phyloP scores from a whole-genome alignment of 35 echinoderm and acorn worm species.

The Amphiura filiformis region DNA sequence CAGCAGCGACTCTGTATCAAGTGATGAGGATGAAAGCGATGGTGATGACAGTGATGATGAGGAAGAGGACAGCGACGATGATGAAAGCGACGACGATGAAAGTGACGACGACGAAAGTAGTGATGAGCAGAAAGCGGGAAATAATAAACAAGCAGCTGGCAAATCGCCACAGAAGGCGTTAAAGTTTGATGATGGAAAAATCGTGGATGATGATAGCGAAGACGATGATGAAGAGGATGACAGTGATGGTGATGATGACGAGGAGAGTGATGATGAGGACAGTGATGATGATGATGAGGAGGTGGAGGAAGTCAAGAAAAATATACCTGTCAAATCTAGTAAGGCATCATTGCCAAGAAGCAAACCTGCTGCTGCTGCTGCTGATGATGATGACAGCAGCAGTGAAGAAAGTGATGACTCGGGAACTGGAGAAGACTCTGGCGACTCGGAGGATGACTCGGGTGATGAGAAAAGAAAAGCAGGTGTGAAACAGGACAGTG shows the following conservation, averaged over 20 bases:
- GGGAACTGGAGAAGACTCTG: not conserved
- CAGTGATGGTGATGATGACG: too few relatives aligned
- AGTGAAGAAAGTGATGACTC: too few relatives aligned
- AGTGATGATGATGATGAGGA: too few relatives aligned
- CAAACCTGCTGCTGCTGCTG: not conserved
- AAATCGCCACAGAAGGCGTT: not conserved
- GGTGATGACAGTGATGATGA: conserved; percentile 27
- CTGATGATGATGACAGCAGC: not conserved
- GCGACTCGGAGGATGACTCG: not conserved
- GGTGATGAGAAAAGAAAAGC: not conserved
- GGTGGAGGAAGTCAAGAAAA: too few relatives aligned
- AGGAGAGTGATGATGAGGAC: too few relatives aligned
- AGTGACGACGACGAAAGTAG: conserved; percentile 17
- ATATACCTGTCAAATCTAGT: too few relatives aligned
- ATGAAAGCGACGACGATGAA: not conserved
- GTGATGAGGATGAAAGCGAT: conserved; percentile 23
- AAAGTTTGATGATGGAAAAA: too few relatives aligned
- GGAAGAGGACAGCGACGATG: not conserved
- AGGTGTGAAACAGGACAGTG: not conserved
- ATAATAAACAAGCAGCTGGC: not conserved
- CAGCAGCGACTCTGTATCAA: not conserved
- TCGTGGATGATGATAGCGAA: too few relatives aligned
- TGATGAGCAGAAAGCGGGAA: not conserved
- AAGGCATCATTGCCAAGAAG: too few relatives aligned
- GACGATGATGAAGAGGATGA: too few relatives aligned